Evolutionary conservation across 2,888 invertebrate genomes (phyloP), one percentile per base, ranked within the genome.

Genomic region (Lycophotia porphyrea): DNA sequence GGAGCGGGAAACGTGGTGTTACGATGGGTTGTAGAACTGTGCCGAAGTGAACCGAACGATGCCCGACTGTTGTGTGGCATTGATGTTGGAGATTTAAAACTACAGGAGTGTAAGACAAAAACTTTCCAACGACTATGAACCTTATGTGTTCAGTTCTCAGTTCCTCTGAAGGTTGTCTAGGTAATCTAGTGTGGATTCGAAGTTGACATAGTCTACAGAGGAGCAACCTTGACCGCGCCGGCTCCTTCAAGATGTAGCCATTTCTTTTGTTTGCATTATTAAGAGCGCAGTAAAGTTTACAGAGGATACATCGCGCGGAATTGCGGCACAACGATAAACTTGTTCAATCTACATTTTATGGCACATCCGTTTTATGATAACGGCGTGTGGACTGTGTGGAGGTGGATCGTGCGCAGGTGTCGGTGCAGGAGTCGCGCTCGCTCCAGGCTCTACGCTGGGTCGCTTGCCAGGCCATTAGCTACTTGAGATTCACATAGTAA

Each of bases 311-410:
- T 31, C 49, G 55, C n/a, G 13, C 34, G 60, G 34, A 55, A 74
- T 74, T 8, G 60, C 74, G 74, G 65, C 42, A 31, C 27, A 61
- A 67, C 77, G 69, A 84, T 87, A 81, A 84, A 87, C 72, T 73
- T 74, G 65, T 67, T 69, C 84, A 78, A 81, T 84, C 84, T 68
- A 84, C 44, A 64, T 84, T 84, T 84, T 87, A 84, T 84, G 81
- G 68, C 69, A 55, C 77, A 81, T 76, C 49, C 81, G 81, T 76
- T 77, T 84, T 81, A 76, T 76, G 47, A 73, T 47, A 27, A n/a
- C 52, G 65, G 27, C 18, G 39, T 34, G 60, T 18, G 49, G 47
- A 27, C n/a, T 15, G 39, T 34, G 60, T 18, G 49, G 47, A 27
- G 27, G 18, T 24, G 49, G 34, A 36, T 15, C 18, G 7, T 24